A percentile compares a stretch with the other conserved stretches of the same genome.
Conservation (phyloP, 2,888 invertebrate species). For the Stenotaenia linearis region DNA sequence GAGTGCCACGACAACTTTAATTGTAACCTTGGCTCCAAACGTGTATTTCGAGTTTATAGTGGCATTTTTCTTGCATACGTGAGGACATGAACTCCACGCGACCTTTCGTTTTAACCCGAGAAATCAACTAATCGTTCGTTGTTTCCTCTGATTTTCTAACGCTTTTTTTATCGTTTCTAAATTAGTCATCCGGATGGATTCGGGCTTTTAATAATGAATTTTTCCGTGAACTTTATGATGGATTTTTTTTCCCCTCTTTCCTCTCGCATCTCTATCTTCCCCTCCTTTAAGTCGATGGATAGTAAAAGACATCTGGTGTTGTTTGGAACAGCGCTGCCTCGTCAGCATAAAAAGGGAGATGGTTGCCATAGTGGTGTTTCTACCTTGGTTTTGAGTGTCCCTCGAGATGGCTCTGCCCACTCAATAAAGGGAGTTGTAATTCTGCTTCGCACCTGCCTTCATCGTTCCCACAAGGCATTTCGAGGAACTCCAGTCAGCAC, state of each 20-base stretch:
- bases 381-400: constrained; percentile 26
- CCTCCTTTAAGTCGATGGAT: constrained; percentile 8
- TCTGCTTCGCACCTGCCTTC: constrained; percentile 26
- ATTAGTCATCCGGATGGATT: neutral
- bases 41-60: constrained; percentile 8
- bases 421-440: constrained; percentile 24
- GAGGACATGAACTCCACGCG: constrained; percentile 2
- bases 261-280: neutral
- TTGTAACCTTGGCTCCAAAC: neutral
- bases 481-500: constrained; percentile 26
- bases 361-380: constrained; percentile 26
- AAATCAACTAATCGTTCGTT: neutral
- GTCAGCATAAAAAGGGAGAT: constrained; percentile 24
- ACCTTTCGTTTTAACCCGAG: neutral
- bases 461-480: constrained; percentile 26
- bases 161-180: no score
- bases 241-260: neutral
- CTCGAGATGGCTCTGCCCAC: constrained; percentile 26
- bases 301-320: constrained; percentile 20
- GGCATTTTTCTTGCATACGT: neutral
- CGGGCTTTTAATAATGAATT: neutral
- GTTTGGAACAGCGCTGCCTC: constrained; percentile 1
- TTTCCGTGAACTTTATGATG: no score
- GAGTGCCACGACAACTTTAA: neutral
- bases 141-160: neutral